phyloP scores from a whole-genome alignment of 2,888 invertebrate species.

The Campoplex capitator region DNA sequence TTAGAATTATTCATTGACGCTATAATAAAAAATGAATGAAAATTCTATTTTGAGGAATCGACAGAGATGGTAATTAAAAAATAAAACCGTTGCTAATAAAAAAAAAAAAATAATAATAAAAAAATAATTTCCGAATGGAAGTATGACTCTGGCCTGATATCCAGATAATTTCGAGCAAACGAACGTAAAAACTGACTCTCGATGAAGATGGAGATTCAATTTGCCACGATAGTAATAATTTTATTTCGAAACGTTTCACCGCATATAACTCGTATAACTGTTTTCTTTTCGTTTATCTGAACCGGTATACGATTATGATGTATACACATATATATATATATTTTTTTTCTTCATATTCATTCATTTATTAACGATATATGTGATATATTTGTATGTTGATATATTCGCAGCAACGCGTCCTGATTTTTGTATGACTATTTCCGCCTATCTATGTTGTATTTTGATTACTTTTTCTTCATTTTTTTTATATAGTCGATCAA shows the following conservation, averaged over 20 bases:
- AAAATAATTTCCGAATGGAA: neutral
- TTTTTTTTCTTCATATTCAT: slow-evolving; percentile 47
- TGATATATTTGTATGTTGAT: slow-evolving; percentile 52
- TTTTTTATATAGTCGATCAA: slow-evolving; percentile 2
- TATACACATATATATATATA: slow-evolving; percentile 56
- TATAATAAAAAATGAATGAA: too few species aligned
- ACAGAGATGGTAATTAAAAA: too few species aligned
- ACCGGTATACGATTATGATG: slow-evolving; percentile 63
- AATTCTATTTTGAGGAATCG: too few species aligned
- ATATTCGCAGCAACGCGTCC: slow-evolving; percentile 51
- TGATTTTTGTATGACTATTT: slow-evolving; percentile 4
- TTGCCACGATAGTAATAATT: slow-evolving; percentile 26
- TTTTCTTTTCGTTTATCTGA: slow-evolving; percentile 77
- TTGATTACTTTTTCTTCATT: slow-evolving; percentile 5
- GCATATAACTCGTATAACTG: slow-evolving; percentile 79
- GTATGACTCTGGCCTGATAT: neutral
- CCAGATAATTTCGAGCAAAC: neutral
- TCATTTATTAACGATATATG: slow-evolving; percentile 60
- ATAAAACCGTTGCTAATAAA: too few species aligned
- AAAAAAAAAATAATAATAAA: too few species aligned
- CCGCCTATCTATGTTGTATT: slow-evolving; percentile 16
- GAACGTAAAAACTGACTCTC: neutral
- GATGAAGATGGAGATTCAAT: neutral
- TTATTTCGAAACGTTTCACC: slow-evolving; percentile 31
- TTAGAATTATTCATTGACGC: too few species aligned